A percentile compares a stretch with the other conserved stretches of the same genome.
Conservation (phyloP, 2,113 vertebrate genomes). For the Otolemur garnettii region DNA sequence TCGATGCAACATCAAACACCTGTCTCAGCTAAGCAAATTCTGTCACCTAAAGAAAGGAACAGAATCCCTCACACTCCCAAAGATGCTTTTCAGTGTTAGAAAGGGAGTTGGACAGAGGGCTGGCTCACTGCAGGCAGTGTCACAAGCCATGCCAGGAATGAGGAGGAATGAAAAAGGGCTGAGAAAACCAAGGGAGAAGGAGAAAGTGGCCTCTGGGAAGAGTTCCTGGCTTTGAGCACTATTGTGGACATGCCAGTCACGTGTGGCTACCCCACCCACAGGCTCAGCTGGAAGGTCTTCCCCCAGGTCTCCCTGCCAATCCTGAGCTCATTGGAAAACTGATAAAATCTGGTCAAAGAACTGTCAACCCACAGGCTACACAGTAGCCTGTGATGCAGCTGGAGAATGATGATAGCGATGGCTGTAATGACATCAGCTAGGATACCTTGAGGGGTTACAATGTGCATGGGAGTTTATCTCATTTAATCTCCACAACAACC, state of each 20-base stretch:
- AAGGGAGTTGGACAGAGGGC: background rate
- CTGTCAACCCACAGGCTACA: background rate
- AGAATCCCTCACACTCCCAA: background rate
- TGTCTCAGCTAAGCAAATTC: background rate
- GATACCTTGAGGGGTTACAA: accelerated
- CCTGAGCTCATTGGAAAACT: background rate
- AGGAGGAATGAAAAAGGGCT: background rate
- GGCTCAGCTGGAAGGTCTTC: background rate
- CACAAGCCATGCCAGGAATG: background rate
- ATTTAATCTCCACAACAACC: background rate
- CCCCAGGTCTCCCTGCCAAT: background rate
- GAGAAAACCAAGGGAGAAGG: background rate
- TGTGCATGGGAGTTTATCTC: background rate
- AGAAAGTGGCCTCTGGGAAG: background rate
- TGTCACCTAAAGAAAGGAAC: background rate
- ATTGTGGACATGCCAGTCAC: accelerated
- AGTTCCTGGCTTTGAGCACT: background rate
- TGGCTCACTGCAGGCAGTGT: background rate
- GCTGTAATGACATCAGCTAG: accelerated
- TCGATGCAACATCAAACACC: background rate
- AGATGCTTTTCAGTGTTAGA: background rate
- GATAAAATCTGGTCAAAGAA: background rate
- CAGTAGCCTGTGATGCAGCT: background rate
- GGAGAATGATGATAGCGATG: background rate
- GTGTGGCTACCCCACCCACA: too few relatives aligned